Evolutionary conservation across 2,888 invertebrate genomes (phyloP), one percentile per base, ranked within the genome.

Genomic region (Zaprionus bogoriensis): DNA sequence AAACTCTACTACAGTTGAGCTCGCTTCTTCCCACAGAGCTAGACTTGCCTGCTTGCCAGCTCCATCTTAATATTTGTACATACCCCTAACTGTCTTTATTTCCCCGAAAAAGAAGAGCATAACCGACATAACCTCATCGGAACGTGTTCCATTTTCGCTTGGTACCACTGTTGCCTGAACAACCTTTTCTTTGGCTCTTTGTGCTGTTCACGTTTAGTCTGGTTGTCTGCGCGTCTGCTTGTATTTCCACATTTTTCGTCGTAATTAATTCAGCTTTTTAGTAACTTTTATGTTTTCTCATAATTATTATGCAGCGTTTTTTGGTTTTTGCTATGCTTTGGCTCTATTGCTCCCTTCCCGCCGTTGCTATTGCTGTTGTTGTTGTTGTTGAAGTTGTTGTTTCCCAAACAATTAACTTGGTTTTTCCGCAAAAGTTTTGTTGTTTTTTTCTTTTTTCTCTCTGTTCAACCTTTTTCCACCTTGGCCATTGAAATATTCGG

Each of bases 241-340:
- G 58, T 58, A 42, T 60, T 59, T 47, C 45, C 41, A 42, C 64
- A 46, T 61, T 63, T 74, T 82, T 76, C 59, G 52, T 63, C 32
- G 48, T 76, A 76, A 80, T 85, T 76, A 82, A 85, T 76, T 85
- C 86, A 64, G 36, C 41, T 67, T 74, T 75, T 74, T 70, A 66
- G 62, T 63, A 57, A 45, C 67, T 70, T 74, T 70, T 70, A 50
- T 68, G 57, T 70, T 73, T 82, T 85, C 86, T 48, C 80, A 85
- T 82, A 79, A 85, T 85, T 79, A 76, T 79, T 80, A 80, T 85
- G 80, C 86, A 73, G 70, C 77, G 30, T 30, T 27, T 73, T 72
- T 55, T 39, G 53, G 42, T 25, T 60, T 65, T 67, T 58, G 61
- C 51, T 54, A 39, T 50, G 61, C 32, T 59, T 48, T 63, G 46